Evolutionary conservation across 2,888 invertebrate species (phyloP).

Genomic region (Lycaena phlaeas): DNA sequence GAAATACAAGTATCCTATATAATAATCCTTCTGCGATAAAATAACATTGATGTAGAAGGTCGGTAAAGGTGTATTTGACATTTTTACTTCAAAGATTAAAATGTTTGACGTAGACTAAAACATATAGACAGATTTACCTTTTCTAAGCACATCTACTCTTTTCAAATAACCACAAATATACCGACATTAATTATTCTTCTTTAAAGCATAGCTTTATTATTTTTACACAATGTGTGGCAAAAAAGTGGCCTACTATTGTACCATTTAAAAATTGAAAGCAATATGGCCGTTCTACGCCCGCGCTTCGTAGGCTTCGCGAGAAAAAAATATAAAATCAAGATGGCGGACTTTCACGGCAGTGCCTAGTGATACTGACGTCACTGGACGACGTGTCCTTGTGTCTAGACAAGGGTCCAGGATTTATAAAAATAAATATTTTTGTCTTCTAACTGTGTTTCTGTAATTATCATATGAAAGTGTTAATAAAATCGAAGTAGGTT

Average conservation of each 20-base stretch:
- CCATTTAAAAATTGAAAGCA: conserved; percentile 33
- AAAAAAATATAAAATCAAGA: conserved; percentile 63
- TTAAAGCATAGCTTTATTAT: too few species aligned
- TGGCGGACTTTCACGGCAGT: conserved; percentile 69
- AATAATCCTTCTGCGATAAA: too few species aligned
- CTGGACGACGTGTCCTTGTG: conserved; percentile 62
- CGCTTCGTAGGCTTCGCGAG: conserved; percentile 64
- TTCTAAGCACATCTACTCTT: too few species aligned
- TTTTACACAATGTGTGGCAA: neutral
- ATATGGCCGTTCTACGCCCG: conserved; percentile 50
- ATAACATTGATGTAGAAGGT: too few species aligned
- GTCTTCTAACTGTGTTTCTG: too few species aligned
- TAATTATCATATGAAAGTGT: conserved; percentile 30
- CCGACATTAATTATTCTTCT: too few species aligned
- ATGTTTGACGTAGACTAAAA: too few species aligned
- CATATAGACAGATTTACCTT: too few species aligned
- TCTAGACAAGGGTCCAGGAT: conserved; percentile 27
- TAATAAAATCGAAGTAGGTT: conserved; percentile 7
- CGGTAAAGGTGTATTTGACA: too few species aligned
- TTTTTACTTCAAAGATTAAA: too few species aligned
- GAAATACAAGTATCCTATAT: too few species aligned
- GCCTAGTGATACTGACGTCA: conserved; percentile 67
- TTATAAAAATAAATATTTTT: neutral
- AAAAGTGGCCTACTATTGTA: neutral
- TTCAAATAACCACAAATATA: too few species aligned